A percentile compares a stretch with the other conserved stretches of the same genome.
Evolutionary conservation across 2,797 vertebrate species (phyloP).

Genomic region (Pangasius krempfi): DNA sequence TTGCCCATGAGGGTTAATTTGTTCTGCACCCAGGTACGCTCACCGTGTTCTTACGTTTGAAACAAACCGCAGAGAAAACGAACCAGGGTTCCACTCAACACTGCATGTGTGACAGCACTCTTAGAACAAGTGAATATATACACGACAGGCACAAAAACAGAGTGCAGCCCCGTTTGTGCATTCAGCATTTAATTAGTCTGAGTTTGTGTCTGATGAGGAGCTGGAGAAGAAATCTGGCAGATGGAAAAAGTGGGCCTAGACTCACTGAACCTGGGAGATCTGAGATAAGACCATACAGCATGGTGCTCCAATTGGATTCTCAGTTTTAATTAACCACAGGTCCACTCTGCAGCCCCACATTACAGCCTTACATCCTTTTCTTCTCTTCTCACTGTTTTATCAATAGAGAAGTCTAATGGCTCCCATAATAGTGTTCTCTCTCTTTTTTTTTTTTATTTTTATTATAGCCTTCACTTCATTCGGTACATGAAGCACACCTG

Average conservation of each 20-base stretch:
- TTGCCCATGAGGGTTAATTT: neutral
- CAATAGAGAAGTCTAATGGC: neutral
- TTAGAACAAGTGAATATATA: neutral
- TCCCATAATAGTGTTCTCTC: neutral
- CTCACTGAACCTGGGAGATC: slow-evolving; percentile 30
- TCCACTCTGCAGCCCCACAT: slow-evolving; percentile 18
- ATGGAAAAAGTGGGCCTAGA: slow-evolving; percentile 39
- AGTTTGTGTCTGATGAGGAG: neutral
- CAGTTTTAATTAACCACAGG: slow-evolving; percentile 49
- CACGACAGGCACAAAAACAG: neutral
- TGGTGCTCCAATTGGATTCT: slow-evolving; percentile 43
- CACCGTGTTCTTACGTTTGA: neutral
- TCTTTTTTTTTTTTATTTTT: neutral
- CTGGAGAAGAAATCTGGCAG: slow-evolving; percentile 14
- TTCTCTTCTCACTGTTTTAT: neutral
- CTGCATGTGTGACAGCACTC: neutral
- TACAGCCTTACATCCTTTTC: slow-evolving; percentile 7
- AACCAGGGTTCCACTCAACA: neutral
- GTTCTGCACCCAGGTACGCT: too few species aligned
- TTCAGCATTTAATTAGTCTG: slow-evolving; percentile 37
- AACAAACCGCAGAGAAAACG: neutral
- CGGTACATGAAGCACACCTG: neutral
- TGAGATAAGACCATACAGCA: slow-evolving; percentile 32
- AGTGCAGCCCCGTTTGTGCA: slow-evolving; percentile 11
- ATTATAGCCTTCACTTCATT: slow-evolving; percentile 1